Evolutionary conservation across 2,797 vertebrate species (phyloP).

Genomic region (Microchirus variegatus): DNA sequence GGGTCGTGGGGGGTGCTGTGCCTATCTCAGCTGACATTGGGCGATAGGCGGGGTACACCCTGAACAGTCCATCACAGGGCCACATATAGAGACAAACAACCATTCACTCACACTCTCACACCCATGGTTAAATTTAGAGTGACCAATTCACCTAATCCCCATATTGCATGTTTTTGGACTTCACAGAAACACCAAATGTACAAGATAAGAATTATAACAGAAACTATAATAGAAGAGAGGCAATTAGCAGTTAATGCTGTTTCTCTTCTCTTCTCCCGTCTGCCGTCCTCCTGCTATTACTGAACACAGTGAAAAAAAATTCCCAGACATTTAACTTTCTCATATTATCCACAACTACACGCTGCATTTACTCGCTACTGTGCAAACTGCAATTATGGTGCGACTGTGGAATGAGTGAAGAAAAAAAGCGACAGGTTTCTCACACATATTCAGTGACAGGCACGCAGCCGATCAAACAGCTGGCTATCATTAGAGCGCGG

Average conservation of each 20-base stretch:
- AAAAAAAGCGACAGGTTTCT: constrained; percentile 69
- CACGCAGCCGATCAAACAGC: constrained; percentile 69
- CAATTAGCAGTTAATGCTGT: not conserved
- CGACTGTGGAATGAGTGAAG: constrained; percentile 52
- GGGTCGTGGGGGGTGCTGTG: too few species aligned
- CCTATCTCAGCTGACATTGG: too few species aligned
- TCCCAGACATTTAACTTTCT: constrained; percentile 38
- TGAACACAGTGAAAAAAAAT: constrained; percentile 15
- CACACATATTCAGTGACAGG: constrained; percentile 80
- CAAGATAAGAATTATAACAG: too few species aligned
- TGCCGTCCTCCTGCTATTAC: not conserved
- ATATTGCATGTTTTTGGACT: too few species aligned
- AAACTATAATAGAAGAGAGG: too few species aligned
- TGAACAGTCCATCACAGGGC: too few species aligned
- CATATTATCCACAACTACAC: constrained; percentile 50
- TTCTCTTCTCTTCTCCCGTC: constrained; percentile 13
- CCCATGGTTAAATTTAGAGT: too few species aligned
- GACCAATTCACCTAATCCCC: too few species aligned
- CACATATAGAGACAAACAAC: too few species aligned
- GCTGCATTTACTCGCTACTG: constrained; percentile 53
- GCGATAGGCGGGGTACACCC: too few species aligned
- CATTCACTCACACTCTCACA: too few species aligned
- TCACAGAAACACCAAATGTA: too few species aligned
- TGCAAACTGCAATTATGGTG: constrained; percentile 38
- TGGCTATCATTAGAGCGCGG: constrained; percentile 71